Percentiles rank a stretch among this genome's conserved stretches.
These are phyloP conservation scores for Pterostichus madidus DNA, from an alignment of 2,888 invertebrate species.

Conservation along the genomic window DNA sequence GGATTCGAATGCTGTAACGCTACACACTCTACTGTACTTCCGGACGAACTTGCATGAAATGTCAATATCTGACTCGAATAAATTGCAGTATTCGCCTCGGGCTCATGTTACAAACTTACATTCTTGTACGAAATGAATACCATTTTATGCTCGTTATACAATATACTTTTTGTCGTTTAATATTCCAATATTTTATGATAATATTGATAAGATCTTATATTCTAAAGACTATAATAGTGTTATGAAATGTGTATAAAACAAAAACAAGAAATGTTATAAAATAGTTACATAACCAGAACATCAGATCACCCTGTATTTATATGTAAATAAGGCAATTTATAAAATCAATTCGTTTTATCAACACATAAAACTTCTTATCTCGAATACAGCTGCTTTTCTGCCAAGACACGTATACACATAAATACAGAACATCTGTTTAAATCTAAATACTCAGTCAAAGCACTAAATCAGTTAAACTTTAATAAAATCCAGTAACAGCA, in stretches of 20 bases:
- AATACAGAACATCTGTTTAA: conserved; percentile 37
- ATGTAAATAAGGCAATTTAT: conserved; percentile 46
- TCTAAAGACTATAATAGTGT: neutral
- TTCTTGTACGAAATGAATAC: too few species aligned
- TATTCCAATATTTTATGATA: neutral
- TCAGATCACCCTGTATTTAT: conserved; percentile 38
- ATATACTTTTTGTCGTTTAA: neutral
- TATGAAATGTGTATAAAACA: conserved; percentile 1
- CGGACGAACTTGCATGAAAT: too few species aligned
- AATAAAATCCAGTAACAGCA: conserved; percentile 19
- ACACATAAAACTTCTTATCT: conserved; percentile 39
- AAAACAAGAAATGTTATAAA: conserved; percentile 16
- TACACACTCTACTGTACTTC: too few species aligned
- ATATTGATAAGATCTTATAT: neutral
- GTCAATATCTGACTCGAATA: too few species aligned
- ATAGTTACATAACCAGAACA: conserved; percentile 16
- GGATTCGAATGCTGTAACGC: too few species aligned
- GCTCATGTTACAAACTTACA: too few species aligned
- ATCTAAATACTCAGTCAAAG: conserved; percentile 18
- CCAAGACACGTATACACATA: conserved; percentile 37
- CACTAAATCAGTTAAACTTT: conserved; percentile 20
- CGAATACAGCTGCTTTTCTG: conserved; percentile 46
- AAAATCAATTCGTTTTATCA: conserved; percentile 49
- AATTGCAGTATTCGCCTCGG: too few species aligned
- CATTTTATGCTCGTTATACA: too few species aligned